These are phyloP conservation scores for Agrilus biguttatus DNA, from an alignment of 2,888 invertebrate genomes.

Conservation along the genomic window DNA sequence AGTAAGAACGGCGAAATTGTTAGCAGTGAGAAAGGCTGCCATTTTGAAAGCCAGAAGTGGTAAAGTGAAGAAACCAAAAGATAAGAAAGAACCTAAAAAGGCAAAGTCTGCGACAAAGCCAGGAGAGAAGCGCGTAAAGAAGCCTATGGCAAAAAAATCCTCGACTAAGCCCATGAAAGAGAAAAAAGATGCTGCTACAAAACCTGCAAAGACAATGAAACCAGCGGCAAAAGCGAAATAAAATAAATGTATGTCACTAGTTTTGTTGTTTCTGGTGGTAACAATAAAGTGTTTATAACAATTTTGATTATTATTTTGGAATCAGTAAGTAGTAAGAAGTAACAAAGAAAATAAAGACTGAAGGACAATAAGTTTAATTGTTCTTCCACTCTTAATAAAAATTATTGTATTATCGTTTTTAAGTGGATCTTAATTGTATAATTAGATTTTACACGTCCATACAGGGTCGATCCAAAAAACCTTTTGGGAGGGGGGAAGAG, in stretches of 20 bases:
- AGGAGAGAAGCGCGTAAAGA: constrained; percentile 23
- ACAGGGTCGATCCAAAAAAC: too few relatives aligned
- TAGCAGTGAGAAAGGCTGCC: constrained; percentile 35
- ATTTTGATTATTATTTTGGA: too few relatives aligned
- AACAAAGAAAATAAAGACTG: too few relatives aligned
- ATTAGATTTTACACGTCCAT: too few relatives aligned
- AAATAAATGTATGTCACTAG: neutral
- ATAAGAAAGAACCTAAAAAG: constrained; percentile 18
- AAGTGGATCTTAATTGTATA: too few relatives aligned
- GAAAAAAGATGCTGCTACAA: neutral
- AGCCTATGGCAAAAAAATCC: constrained; percentile 15
- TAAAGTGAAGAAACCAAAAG: constrained; percentile 29
- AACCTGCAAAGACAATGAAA: constrained; percentile 1
- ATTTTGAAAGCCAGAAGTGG: constrained; percentile 38
- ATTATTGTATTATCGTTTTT: too few relatives aligned
- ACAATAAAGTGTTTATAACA: constrained; percentile 2
- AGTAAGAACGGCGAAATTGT: constrained; percentile 35
- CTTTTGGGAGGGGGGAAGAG: too few relatives aligned
- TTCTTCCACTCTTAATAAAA: too few relatives aligned
- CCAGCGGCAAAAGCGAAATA: constrained; percentile 9
- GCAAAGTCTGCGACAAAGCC: constrained; percentile 10
- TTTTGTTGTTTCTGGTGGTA: constrained; percentile 4
- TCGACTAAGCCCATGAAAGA: constrained; percentile 7
- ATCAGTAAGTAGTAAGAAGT: too few relatives aligned
- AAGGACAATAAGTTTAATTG: too few relatives aligned